Conservation (phyloP, 1,140 invertebrate species). For the Drosophila willistoni region DNA sequence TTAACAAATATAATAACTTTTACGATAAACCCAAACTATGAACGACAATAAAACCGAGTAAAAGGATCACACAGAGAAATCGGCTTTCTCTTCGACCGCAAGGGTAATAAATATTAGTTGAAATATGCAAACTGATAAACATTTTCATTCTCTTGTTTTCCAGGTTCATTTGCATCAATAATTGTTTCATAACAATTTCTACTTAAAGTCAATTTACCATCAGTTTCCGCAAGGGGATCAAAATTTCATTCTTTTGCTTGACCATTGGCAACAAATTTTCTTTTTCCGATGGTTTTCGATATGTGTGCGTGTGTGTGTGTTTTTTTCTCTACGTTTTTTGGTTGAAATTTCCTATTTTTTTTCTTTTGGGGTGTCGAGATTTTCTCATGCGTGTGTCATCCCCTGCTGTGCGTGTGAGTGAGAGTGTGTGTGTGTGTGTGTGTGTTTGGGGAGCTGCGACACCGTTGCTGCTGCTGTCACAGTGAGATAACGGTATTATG, state of each 20-base stretch:
- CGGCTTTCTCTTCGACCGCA: no score
- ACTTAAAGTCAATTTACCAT: slow-evolving; percentile 7
- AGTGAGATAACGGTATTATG: slow-evolving; percentile 76
- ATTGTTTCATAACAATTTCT: slow-evolving; percentile 14
- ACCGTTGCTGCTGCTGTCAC: slow-evolving; percentile 66
- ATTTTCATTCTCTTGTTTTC: background rate
- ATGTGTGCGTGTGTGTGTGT: no score
- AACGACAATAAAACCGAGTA: no score
- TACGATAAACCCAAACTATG: no score
- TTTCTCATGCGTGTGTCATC: slow-evolving; percentile 14
- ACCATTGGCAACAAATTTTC: slow-evolving; percentile 39
- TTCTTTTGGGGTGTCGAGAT: slow-evolving; percentile 1
- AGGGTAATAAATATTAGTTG: no score
- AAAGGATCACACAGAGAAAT: no score
- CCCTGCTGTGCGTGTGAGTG: slow-evolving; percentile 18
- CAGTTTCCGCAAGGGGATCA: slow-evolving; percentile 33
- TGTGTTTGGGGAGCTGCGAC: slow-evolving; percentile 30
- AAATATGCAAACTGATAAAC: background rate
- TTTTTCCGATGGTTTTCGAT: background rate
- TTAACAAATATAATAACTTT: no score
- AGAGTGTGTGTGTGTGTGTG: slow-evolving; percentile 4
- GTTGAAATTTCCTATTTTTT: slow-evolving; percentile 23
- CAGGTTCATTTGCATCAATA: background rate
- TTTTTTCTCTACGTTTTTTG: background rate
- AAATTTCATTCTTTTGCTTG: slow-evolving; percentile 32